Conservation (phyloP, 2,797 vertebrate species). For the Onychomys leucogaster region DNA sequence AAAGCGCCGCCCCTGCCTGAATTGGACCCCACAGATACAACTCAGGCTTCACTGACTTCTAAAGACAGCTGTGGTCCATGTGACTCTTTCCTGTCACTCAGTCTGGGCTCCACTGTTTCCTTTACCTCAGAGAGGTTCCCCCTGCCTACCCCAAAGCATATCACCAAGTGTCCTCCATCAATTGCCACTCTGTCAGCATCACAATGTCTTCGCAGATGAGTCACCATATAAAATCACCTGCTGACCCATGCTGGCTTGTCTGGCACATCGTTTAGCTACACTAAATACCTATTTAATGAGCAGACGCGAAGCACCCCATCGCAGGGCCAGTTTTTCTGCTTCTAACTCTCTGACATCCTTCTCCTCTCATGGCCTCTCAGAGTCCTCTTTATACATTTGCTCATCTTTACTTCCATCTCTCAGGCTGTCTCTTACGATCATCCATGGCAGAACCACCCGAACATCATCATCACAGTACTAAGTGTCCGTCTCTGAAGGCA, state of each 20-base stretch:
- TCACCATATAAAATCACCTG: slow-evolving; percentile 38
- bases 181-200: not conserved
- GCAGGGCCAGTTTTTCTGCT: slow-evolving; percentile 18
- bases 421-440: not conserved
- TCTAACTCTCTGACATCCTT: slow-evolving; percentile 36
- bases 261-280: not conserved
- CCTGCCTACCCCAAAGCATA: not conserved
- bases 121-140: not conserved
- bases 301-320: not conserved
- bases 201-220: not conserved
- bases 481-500: slow-evolving; percentile 23
- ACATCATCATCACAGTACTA: not conserved
- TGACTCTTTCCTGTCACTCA: slow-evolving; percentile 7
- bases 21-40: not conserved
- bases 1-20: not conserved
- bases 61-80: slow-evolving; percentile 11
- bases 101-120: not conserved
- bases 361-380: not conserved
- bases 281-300: slow-evolving; percentile 36
- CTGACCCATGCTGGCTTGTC: not conserved
- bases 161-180: not conserved
- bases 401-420: not conserved
- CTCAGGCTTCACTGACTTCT: not conserved
- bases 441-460: slow-evolving; percentile 21
- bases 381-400: slow-evolving; percentile 31